phyloP scores from a whole-genome alignment of 30 jellyfish, hydroid and myxozoan genomes.

The Aurelia coerulea region DNA sequence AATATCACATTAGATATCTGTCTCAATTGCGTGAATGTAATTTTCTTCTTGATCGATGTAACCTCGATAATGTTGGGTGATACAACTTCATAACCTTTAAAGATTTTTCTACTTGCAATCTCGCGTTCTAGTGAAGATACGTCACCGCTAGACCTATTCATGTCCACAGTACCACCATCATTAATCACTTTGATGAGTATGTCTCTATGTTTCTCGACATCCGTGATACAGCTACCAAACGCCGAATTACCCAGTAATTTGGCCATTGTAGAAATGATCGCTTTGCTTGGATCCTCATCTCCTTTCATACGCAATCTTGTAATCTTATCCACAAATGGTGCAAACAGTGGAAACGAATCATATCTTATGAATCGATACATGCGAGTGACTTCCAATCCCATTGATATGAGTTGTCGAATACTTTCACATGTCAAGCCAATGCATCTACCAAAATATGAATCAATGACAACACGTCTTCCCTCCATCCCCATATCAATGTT shows the following conservation, averaged over 20 bases:
- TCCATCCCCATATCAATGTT: not conserved
- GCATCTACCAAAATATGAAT: constrained; percentile 6
- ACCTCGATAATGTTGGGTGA: not conserved
- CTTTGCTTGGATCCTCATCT: not conserved
- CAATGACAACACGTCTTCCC: constrained; percentile 19
- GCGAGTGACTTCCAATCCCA: not conserved
- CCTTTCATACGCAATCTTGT: constrained; percentile 10
- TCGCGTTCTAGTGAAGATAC: not conserved
- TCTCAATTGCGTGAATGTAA: not conserved
- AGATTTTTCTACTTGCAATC: not conserved
- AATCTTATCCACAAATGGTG: not conserved
- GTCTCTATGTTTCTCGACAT: not conserved
- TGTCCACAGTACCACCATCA: too few relatives aligned
- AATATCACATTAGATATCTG: not conserved
- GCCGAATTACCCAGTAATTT: not conserved
- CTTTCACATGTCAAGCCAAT: constrained; percentile 7
- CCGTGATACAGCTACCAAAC: not conserved
- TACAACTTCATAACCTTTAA: not conserved
- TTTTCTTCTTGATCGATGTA: not conserved
- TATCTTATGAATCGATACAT: not conserved
- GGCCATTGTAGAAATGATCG: not conserved
- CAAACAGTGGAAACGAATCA: not conserved
- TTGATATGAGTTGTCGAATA: not conserved
- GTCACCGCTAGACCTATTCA: too few relatives aligned
- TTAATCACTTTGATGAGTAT: not conserved